Conservation (phyloP, 2,797 vertebrate genomes). For the Eulemur rubriventer region DNA sequence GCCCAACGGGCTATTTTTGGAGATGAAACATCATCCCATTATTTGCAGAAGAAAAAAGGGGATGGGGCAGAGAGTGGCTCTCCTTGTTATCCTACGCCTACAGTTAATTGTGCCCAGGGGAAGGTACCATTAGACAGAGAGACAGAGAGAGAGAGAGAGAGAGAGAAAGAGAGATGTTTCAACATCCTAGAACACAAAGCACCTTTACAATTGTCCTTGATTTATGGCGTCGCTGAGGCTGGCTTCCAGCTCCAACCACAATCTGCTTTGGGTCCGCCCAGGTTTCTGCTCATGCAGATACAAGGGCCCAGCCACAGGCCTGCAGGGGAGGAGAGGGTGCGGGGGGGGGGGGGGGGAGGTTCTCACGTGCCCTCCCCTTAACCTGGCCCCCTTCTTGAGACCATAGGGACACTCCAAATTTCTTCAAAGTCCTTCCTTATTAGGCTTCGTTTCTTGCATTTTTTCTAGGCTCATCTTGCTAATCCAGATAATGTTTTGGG, state of each 20-base stretch:
- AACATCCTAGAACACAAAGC: slow-evolving; percentile 55
- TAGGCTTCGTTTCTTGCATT: not conserved
- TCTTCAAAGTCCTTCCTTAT: not conserved
- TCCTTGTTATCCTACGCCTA: not conserved
- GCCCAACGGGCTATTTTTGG: slow-evolving; percentile 42
- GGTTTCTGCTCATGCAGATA: not conserved
- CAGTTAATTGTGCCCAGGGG: slow-evolving; percentile 13
- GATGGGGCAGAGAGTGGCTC: not conserved
- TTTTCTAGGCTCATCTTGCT: not conserved
- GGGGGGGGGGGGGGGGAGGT: no score
- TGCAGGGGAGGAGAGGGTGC: not conserved
- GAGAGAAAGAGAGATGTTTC: slow-evolving; percentile 12
- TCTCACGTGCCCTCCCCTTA: not conserved
- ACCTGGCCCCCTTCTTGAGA: not conserved
- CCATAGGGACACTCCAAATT: not conserved
- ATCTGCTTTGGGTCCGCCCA: not conserved
- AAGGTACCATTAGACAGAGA: not conserved
- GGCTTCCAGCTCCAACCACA: slow-evolving; percentile 23
- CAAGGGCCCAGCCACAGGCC: not conserved
- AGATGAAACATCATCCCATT: slow-evolving; percentile 54
- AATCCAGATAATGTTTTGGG: not conserved
- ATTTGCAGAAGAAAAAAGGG: slow-evolving; percentile 14
- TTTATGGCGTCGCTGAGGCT: slow-evolving; percentile 12
- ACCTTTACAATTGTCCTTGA: slow-evolving; percentile 52
- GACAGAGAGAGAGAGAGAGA: not conserved